A percentile compares a stretch with the other conserved stretches of the same genome.
These are phyloP conservation scores for Athrips mouffetella DNA, from an alignment of 2,888 invertebrate species.

Conservation along the genomic window DNA sequence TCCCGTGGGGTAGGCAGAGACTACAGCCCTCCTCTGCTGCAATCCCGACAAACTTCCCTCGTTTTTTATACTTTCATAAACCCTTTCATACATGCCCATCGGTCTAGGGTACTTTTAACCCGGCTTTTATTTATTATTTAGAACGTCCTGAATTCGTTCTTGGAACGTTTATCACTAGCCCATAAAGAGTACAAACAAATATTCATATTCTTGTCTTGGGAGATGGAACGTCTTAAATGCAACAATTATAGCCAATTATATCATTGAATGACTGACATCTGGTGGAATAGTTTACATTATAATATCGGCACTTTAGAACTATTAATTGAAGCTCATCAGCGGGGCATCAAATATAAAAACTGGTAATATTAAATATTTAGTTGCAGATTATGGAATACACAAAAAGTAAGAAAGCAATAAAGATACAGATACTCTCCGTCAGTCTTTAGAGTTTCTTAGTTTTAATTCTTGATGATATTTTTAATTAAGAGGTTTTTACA, in stretches of 20 bases:
- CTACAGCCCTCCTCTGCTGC: too few relatives aligned
- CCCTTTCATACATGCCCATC: too few relatives aligned
- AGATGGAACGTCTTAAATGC: constrained; percentile 35
- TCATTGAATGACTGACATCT: constrained; percentile 34
- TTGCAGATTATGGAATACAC: not conserved
- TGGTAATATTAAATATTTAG: constrained; percentile 15
- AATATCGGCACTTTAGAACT: constrained; percentile 43
- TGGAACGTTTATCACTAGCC: too few relatives aligned
- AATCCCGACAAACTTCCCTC: too few relatives aligned
- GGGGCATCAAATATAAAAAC: constrained; percentile 29
- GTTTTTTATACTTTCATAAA: too few relatives aligned
- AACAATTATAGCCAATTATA: constrained; percentile 51
- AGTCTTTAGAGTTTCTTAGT: not conserved
- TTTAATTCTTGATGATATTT: not conserved
- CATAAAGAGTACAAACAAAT: too few relatives aligned
- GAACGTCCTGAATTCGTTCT: too few relatives aligned
- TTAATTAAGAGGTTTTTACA: too few relatives aligned
- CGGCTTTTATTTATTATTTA: too few relatives aligned
- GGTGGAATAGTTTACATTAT: constrained; percentile 37
- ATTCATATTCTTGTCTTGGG: constrained; percentile 28
- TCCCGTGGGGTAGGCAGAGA: too few relatives aligned
- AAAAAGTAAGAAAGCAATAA: not conserved
- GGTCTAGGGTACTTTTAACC: too few relatives aligned
- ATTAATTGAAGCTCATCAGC: constrained; percentile 55
- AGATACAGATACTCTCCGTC: not conserved